Evolutionary conservation across 2,797 vertebrate species (phyloP).

Genomic region (Mergus octosetaceus): DNA sequence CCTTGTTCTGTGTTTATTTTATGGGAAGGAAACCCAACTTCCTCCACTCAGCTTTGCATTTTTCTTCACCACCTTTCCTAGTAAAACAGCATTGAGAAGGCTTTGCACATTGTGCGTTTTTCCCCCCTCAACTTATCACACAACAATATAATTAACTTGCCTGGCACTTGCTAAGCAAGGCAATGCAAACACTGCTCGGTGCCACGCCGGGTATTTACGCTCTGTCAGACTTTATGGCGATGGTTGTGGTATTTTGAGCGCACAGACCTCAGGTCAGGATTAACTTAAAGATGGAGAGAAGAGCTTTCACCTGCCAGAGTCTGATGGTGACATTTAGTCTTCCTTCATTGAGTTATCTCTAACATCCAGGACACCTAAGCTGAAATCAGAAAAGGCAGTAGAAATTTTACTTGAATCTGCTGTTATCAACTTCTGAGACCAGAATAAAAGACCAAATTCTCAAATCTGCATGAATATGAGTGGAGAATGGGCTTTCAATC

Average conservation of each 20-base stretch:
- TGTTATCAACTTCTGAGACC: neutral
- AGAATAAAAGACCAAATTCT: neutral
- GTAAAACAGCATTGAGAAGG: slow-evolving; percentile 9
- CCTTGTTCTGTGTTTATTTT: slow-evolving; percentile 22
- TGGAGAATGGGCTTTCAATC: neutral
- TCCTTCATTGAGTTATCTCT: neutral
- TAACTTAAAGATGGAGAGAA: neutral
- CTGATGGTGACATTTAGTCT: neutral
- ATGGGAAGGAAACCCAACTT: neutral
- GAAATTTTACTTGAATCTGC: neutral
- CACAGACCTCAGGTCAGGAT: neutral
- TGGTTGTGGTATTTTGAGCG: neutral
- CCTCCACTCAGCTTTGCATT: neutral
- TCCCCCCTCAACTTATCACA: neutral
- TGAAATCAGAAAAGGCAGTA: neutral
- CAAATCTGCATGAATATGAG: neutral
- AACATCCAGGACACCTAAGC: neutral
- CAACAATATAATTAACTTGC: slow-evolving; percentile 18
- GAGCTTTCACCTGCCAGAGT: neutral
- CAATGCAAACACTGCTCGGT: neutral
- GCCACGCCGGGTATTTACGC: rapidly evolving
- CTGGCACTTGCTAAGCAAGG: neutral
- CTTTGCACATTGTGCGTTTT: neutral
- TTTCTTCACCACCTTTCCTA: neutral
- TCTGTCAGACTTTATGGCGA: neutral